Evolutionary conservation across 2,888 invertebrate genomes (phyloP).

Genomic region (Polylopha cassiicola): DNA sequence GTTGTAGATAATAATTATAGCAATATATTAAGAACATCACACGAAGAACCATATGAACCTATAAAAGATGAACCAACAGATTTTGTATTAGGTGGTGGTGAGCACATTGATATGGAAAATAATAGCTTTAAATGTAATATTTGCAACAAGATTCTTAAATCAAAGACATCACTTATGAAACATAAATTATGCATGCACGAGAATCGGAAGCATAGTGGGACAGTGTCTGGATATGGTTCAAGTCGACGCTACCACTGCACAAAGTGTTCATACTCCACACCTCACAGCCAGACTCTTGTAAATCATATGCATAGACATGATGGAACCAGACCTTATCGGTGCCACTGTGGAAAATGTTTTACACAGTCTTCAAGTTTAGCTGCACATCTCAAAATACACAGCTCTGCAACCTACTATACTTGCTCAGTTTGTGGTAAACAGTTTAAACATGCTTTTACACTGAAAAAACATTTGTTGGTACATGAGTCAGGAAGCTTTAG

Average conservation of each 20-base stretch:
- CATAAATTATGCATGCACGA: conserved; percentile 61
- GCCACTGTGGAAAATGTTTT: conserved; percentile 67
- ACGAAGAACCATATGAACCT: too few species aligned
- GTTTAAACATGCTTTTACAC: conserved; percentile 65
- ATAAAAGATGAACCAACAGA: not conserved
- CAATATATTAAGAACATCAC: not conserved
- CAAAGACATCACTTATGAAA: conserved; percentile 46
- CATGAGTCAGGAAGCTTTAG: conserved; percentile 53
- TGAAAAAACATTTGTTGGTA: conserved; percentile 60
- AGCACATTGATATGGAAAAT: not conserved
- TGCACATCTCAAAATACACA: conserved; percentile 65
- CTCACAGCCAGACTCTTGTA: conserved; percentile 65
- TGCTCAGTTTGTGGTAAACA: conserved; percentile 68
- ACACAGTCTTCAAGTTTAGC: conserved; percentile 63
- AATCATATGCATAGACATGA: conserved; percentile 67
- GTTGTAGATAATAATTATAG: conserved; percentile 17
- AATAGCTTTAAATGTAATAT: conserved; percentile 38
- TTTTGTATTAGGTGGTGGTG: not conserved
- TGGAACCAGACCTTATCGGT: conserved; percentile 62
- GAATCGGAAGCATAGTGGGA: conserved; percentile 52
- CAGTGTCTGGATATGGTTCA: conserved; percentile 57
- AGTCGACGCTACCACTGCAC: conserved; percentile 59
- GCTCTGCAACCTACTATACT: conserved; percentile 51
- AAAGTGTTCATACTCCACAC: conserved; percentile 61
- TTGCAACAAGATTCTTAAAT: conserved; percentile 54